A percentile compares a stretch with the other conserved stretches of the same genome.
Conservation (phyloP, 2,113 vertebrate genomes). For the Colaptes auratus region DNA sequence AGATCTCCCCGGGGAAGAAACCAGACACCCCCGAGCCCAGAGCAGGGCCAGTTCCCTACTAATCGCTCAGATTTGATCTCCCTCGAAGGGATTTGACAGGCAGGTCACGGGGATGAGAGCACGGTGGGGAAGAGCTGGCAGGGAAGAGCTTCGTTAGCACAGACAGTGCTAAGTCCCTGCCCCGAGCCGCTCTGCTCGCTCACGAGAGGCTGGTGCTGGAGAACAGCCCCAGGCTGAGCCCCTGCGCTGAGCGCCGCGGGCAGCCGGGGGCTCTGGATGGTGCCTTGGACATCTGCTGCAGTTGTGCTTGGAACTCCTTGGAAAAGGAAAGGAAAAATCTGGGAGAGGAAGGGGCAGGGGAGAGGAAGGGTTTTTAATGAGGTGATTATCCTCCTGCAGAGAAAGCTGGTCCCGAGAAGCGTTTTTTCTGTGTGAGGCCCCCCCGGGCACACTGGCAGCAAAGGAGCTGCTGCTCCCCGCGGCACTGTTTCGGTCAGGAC, state of each 20-base stretch:
- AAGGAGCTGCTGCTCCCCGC: rapidly evolving
- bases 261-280: background rate
- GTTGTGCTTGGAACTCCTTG: background rate
- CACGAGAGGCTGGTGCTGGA: background rate
- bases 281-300: background rate
- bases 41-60: rapidly evolving
- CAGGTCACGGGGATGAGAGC: background rate
- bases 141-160: background rate
- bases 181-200: background rate
- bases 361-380: background rate
- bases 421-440: rapidly evolving
- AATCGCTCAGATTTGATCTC: background rate
- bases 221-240: background rate
- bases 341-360: too few species aligned
- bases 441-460: background rate
- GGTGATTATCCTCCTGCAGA: background rate
- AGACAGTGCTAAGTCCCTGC: background rate
- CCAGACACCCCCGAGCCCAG: background rate
- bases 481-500: rapidly evolving
- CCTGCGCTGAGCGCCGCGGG: background rate
- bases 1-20: background rate
- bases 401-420: background rate
- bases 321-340: background rate
- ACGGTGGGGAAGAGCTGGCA: rapidly evolving
- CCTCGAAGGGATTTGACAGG: background rate